Evolutionary conservation across 1,140 invertebrate genomes (phyloP), one percentile per base, ranked within the genome.

Genomic region (Aphelenchoides besseyi): DNA sequence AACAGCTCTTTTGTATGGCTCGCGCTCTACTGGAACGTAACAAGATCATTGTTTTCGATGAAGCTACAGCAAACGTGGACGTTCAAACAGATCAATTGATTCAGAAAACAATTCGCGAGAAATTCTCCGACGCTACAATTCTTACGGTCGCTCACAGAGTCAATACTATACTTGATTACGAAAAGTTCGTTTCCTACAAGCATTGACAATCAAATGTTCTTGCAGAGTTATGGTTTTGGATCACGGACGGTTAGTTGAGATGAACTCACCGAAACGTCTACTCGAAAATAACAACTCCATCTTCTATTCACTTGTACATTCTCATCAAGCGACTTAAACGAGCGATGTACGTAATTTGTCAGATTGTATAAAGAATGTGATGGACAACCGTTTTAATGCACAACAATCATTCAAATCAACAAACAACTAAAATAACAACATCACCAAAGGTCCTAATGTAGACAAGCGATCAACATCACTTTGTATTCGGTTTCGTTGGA

Each of bases 31-130:
- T 85, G 1, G 68, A 83, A 26, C 75, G 79, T 54, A 78, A 64
- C 16, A 69, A 88, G 72, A 89, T 94, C 68, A 85, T 94, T 0
- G 88, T 94, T 16, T 86, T 94, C 79, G 92, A 93, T 85, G 92
- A 94, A 85, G 92, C 92, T 1, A 93, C 92, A 0, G 92, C 92
- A 37, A 91, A 92, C 77, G 91, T 94, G n/a, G 92, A 94, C 74
- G 79, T 85, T 57, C 84, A 86, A 73, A 87, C 87, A 30, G 87
- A 87, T 73, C 64, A 79, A 9, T 77, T 87, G 3, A 83, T 87
- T 26, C 86, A 87, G 69, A 75, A 82, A 57, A 83, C 82, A 3
- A 85, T 85, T n/a, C 62, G 78, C 2, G 35, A 75, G n/a, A 53
- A 84, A 35, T 82, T 80, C 61, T 52, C 41, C 23, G 52, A 86